A percentile compares a stretch with the other conserved stretches of the same genome.
These are phyloP conservation scores for Cosmopolites sordidus DNA, from an alignment of 2,888 invertebrate genomes.

Conservation along the genomic window DNA sequence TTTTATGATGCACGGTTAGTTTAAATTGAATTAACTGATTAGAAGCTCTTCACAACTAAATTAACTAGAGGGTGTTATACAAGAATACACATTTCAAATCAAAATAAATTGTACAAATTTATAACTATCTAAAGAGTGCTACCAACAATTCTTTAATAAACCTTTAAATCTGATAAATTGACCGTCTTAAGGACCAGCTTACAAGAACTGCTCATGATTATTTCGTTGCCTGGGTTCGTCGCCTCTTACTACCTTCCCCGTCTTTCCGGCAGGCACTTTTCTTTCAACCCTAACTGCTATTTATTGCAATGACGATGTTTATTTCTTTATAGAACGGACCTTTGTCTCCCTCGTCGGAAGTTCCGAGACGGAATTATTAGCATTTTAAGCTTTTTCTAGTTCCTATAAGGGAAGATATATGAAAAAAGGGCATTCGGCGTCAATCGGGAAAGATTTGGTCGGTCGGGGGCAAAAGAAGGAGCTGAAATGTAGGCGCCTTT, in stretches of 20 bases:
- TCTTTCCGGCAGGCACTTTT: conserved; percentile 22
- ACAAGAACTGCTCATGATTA: conserved; percentile 13
- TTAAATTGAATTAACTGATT: too few relatives aligned
- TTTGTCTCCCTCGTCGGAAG: conserved; percentile 22
- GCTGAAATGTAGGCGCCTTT: too few relatives aligned
- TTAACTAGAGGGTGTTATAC: too few relatives aligned
- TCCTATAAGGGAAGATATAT: conserved; percentile 11
- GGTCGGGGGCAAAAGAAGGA: too few relatives aligned
- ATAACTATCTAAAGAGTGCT: too few relatives aligned
- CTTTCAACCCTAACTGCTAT: conserved; percentile 24
- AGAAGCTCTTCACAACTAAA: too few relatives aligned
- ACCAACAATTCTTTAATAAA: too few relatives aligned
- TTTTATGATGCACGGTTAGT: too few relatives aligned
- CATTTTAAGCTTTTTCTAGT: conserved; percentile 21
- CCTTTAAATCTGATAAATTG: conserved; percentile 1
- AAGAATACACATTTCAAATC: too few relatives aligned
- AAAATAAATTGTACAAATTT: too few relatives aligned
- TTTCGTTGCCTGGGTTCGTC: conserved; percentile 18
- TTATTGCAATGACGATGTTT: conserved; percentile 27
- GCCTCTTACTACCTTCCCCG: conserved; percentile 20
- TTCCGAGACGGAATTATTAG: conserved; percentile 21
- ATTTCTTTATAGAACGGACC: conserved; percentile 28
- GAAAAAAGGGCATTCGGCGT: background rate
- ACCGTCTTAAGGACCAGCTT: background rate
- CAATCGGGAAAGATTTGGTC: too few relatives aligned